Percentiles rank a stretch among this genome's conserved stretches.
Evolutionary conservation across 2,113 vertebrate species (phyloP).

Genomic region (Lagopus leucura): DNA sequence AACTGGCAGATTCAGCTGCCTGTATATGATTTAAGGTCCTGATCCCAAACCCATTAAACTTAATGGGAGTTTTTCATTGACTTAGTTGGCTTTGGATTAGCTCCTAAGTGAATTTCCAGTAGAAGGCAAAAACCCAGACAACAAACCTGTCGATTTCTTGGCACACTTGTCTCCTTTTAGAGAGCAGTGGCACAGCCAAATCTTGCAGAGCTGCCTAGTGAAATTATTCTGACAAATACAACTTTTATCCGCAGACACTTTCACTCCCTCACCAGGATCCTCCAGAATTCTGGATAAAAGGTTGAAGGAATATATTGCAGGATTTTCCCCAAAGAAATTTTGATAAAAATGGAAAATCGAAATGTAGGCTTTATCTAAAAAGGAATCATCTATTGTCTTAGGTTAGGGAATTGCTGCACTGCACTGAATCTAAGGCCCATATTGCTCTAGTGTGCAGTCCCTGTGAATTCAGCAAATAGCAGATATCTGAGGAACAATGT

Average conservation of each 20-base stretch:
- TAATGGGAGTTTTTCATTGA: constrained; percentile 69
- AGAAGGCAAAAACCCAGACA: constrained; percentile 63
- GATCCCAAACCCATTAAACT: constrained; percentile 65
- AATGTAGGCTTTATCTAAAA: background rate
- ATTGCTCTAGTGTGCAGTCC: background rate
- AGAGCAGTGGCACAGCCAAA: background rate
- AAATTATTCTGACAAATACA: background rate
- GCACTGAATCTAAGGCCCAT: background rate
- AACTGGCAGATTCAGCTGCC: constrained; percentile 68
- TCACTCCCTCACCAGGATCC: background rate
- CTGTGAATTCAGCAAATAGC: background rate
- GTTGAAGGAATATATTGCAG: background rate
- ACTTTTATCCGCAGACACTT: background rate
- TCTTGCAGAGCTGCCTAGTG: background rate
- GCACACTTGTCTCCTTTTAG: constrained; percentile 5
- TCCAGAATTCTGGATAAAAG: background rate
- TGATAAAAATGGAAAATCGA: background rate
- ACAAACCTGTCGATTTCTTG: constrained; percentile 62
- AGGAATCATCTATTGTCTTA: background rate
- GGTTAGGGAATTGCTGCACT: background rate
- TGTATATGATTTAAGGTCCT: constrained; percentile 66
- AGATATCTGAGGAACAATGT: background rate
- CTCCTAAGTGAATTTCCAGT: constrained; percentile 70
- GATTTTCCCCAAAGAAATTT: background rate
- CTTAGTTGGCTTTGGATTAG: constrained; percentile 69